phyloP scores from a whole-genome alignment of 2,888 invertebrate species.

The Heliconius sara region DNA sequence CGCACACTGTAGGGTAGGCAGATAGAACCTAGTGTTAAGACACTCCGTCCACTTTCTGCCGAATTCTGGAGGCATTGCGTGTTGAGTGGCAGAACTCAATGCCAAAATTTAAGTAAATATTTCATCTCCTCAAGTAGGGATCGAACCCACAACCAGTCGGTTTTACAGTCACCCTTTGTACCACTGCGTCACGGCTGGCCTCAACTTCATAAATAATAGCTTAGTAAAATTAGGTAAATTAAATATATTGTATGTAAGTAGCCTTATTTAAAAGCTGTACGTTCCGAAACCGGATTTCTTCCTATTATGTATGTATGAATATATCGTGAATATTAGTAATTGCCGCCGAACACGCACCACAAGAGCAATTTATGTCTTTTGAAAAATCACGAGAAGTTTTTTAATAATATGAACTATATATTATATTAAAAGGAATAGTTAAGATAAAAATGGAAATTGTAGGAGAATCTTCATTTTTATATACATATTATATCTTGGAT shows the following conservation, averaged over 20 bases:
- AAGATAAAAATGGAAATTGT: not conserved
- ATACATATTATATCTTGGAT: not conserved
- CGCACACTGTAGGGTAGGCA: too few relatives aligned
- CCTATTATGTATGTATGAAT: conserved; percentile 12
- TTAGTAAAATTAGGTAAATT: not conserved
- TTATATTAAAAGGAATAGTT: not conserved
- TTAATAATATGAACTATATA: not conserved
- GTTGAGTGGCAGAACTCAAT: too few relatives aligned
- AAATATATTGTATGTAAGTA: conserved; percentile 5
- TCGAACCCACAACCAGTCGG: too few relatives aligned
- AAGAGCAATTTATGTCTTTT: not conserved
- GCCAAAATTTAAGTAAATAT: too few relatives aligned
- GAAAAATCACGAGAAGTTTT: not conserved
- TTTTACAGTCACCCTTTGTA: too few relatives aligned
- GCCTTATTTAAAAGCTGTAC: conserved; percentile 16
- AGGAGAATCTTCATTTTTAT: not conserved
- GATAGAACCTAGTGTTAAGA: too few relatives aligned
- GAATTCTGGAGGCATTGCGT: too few relatives aligned
- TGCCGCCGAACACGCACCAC: conserved; percentile 12
- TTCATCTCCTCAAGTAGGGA: too few relatives aligned
- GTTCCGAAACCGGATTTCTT: conserved; percentile 21
- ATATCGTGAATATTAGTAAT: conserved; percentile 20
- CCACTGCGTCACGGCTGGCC: too few relatives aligned
- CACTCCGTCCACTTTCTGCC: too few relatives aligned
- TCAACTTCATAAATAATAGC: too few relatives aligned